These are phyloP conservation scores for Vulpes lagopus DNA, from an alignment of 2,113 vertebrate species.

Conservation along the genomic window DNA sequence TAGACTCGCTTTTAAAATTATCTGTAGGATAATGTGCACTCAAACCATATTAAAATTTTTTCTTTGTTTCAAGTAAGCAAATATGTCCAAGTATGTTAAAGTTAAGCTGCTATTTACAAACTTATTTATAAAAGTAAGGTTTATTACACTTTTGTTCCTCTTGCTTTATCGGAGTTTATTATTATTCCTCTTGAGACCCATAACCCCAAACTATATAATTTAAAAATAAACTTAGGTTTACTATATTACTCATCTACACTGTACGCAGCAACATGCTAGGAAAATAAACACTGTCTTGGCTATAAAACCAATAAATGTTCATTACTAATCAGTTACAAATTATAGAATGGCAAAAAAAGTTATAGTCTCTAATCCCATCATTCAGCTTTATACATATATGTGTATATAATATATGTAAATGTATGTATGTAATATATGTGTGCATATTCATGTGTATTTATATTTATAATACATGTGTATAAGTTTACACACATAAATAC, in stretches of 20 bases:
- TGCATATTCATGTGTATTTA: not conserved
- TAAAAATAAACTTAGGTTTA: not conserved
- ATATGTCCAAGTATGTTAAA: not conserved
- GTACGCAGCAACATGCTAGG: not conserved
- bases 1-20: not conserved
- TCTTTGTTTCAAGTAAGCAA: not conserved
- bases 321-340: not conserved
- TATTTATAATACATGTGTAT: not conserved
- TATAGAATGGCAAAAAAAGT: not conserved
- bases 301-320: not conserved
- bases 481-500: not conserved
- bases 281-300: not conserved
- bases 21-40: not conserved
- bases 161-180: not conserved
- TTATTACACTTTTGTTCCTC: not conserved
- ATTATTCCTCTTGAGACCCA: not conserved
- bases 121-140: constrained; percentile 8
- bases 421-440: not conserved
- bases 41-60: not conserved
- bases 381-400: not conserved
- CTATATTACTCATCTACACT: not conserved
- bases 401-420: not conserved
- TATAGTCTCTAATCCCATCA: not conserved
- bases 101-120: constrained; percentile 10
- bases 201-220: not conserved